phyloP scores from a whole-genome alignment of 2,888 invertebrate genomes.

The Mechanitis mazaeus region DNA sequence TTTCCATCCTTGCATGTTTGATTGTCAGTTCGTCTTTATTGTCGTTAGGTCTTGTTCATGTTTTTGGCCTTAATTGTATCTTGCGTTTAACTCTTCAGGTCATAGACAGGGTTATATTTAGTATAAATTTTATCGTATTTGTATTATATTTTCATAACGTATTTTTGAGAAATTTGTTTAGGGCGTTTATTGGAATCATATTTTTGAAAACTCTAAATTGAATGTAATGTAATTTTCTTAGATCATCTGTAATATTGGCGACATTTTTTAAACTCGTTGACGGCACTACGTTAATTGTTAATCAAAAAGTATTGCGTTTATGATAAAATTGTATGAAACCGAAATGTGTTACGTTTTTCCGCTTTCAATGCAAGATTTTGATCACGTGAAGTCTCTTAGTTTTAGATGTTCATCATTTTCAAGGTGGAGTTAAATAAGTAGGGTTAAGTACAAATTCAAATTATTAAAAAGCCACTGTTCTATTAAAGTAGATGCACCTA shows the following conservation, averaged over 20 bases:
- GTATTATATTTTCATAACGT: conserved; percentile 76
- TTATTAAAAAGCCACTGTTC: conserved; percentile 75
- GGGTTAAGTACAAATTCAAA: conserved; percentile 76
- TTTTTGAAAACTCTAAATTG: conserved; percentile 74
- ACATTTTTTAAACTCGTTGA: conserved; percentile 37
- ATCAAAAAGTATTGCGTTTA: conserved; percentile 31
- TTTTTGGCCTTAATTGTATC: conserved; percentile 45
- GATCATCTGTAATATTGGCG: conserved; percentile 59
- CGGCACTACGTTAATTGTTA: conserved; percentile 27
- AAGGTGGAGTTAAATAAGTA: conserved; percentile 59
- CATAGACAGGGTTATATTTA: conserved; percentile 78
- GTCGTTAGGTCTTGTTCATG: conserved; percentile 67
- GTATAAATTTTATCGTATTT: conserved; percentile 77
- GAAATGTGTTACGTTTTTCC: conserved; percentile 23
- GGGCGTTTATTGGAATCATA: conserved; percentile 73
- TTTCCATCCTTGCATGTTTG: conserved; percentile 27
- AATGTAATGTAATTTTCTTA: conserved; percentile 62
- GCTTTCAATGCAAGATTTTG: conserved; percentile 29
- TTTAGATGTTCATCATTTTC: conserved; percentile 47
- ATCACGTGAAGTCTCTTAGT: conserved; percentile 25
- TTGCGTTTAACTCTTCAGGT: conserved; percentile 73
- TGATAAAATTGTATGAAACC: conserved; percentile 22
- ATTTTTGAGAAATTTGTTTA: conserved; percentile 76
- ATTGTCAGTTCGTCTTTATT: conserved; percentile 33
- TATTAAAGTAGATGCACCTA: conserved; percentile 76